Conservation (phyloP, 2,113 vertebrate genomes). For the Ceyx melanurus region DNA sequence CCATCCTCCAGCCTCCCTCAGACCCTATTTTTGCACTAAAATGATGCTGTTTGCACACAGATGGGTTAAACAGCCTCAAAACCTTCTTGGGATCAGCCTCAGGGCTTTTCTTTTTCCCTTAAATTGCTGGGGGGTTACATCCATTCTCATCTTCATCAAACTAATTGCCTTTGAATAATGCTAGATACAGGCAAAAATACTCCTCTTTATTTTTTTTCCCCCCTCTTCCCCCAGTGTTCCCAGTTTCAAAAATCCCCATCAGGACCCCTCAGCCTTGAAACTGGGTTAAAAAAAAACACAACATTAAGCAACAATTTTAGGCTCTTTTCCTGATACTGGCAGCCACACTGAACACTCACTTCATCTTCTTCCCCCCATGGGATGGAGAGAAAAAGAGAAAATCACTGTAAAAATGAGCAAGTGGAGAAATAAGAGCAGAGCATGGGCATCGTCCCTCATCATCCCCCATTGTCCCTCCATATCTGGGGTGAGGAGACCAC, state of each 20-base stretch:
- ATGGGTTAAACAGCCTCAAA: neutral
- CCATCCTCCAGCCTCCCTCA: neutral
- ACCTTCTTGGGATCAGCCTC: neutral
- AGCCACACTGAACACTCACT: rapidly evolving
- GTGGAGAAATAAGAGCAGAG: neutral
- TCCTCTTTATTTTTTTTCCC: neutral
- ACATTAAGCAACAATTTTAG: neutral
- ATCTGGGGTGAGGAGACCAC: too few species aligned
- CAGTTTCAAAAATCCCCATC: neutral
- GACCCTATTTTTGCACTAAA: neutral
- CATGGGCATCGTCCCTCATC: rapidly evolving
- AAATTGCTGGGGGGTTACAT: neutral
- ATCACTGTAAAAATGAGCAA: neutral
- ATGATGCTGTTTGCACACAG: neutral
- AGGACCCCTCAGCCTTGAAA: neutral
- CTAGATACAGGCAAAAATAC: neutral
- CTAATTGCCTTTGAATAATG: rapidly evolving
- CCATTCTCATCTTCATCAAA: neutral
- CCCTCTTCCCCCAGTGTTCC: neutral
- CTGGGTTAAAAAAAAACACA: neutral
- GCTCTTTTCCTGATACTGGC: neutral
- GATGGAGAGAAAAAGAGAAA: neutral
- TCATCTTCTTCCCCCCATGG: rapidly evolving
- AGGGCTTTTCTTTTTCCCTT: neutral
- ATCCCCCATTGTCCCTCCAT: rapidly evolving